These are phyloP conservation scores for Rhynchonema sp. DNA, from an alignment of 2,888 invertebrate genomes.

Conservation along the genomic window DNA sequence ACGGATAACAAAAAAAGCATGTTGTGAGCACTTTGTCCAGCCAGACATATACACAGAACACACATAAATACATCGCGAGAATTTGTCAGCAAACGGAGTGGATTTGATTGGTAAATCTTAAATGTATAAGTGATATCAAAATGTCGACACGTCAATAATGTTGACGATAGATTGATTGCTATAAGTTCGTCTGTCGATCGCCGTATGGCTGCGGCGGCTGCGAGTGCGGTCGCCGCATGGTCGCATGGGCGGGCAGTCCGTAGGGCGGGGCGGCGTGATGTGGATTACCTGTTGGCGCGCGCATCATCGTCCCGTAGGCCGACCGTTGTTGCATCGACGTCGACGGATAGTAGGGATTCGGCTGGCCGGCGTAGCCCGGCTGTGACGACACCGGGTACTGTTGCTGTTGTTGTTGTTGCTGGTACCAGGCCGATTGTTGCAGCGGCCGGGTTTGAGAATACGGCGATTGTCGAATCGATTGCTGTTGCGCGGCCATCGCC, in stretches of 20 bases:
- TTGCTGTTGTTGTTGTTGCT: too few species aligned
- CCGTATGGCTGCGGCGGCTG: neutral
- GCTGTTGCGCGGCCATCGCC: too few species aligned
- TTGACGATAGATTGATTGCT: too few species aligned
- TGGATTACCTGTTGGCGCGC: neutral
- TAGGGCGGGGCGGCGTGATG: neutral
- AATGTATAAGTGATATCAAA: too few species aligned
- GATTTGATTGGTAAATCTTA: too few species aligned
- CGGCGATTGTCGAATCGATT: neutral
- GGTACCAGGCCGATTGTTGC: neutral
- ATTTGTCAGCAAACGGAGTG: too few species aligned
- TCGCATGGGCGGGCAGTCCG: neutral
- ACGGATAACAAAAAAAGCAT: too few species aligned
- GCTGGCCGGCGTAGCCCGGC: neutral
- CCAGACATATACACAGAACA: too few species aligned
- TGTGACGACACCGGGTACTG: neutral
- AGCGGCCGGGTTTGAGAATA: neutral
- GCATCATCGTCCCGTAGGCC: neutral
- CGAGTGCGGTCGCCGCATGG: neutral
- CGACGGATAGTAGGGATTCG: neutral
- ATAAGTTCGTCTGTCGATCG: neutral
- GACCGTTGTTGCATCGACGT: neutral
- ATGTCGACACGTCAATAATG: too few species aligned
- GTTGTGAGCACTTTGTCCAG: too few species aligned
- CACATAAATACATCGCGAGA: too few species aligned